Base-by-base conservation (phyloP, 2,113 vertebrate genomes). In the Hydrochoerus hydrochaeris region DNA sequence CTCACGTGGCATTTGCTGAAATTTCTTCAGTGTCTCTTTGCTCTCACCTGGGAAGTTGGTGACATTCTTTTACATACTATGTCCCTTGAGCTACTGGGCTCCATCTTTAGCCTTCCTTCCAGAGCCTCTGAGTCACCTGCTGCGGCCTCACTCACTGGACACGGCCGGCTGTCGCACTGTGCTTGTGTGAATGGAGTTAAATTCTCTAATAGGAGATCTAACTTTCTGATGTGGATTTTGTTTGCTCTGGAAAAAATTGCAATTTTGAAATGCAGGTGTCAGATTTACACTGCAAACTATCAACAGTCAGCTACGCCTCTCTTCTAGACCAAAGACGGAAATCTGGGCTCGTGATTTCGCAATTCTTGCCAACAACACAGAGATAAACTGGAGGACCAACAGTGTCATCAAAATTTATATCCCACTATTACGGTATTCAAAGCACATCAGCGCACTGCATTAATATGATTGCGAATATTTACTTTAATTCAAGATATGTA, bases 51-150 rank as follows among this genome's bases (percentile, higher is more conserved):
- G 60, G 38, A 26, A 41, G 11, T 13, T 28, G 7, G 11, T 12
- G 19, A n/a, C 32, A 19, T 1, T 78, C 7, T 38, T 87, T 63
- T 44, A 69, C 52, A 57, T 4, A 10, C 19, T 26, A 1, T 3
- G 7, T 20, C 20, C 78, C 17, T 1, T 14, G 17, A n/a, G 46
- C 7, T 4, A 52, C 0, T 22, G 57, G 63, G 44, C 7, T 38
- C 41, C 22, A 5, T 24, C 2, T 24, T 52, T 6, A 32, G 41
- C 49, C n/a, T 44, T 69, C 26, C 17, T 35, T 19, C 5, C 41
- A 5, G 32, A n/a, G 2, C 28, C 44, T 0, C 19, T 0, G 73
- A 13, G 14, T 28, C 44, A 52, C 35, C 44, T 0, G 1, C 2
- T 3, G 10, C 19, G 24, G 54, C 7, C 20, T 35, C 8, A 2